A percentile compares a stretch with the other conserved stretches of the same genome.
phyloP scores from a whole-genome alignment of 2,113 vertebrate genomes.

The Dromiciops gliroides region DNA sequence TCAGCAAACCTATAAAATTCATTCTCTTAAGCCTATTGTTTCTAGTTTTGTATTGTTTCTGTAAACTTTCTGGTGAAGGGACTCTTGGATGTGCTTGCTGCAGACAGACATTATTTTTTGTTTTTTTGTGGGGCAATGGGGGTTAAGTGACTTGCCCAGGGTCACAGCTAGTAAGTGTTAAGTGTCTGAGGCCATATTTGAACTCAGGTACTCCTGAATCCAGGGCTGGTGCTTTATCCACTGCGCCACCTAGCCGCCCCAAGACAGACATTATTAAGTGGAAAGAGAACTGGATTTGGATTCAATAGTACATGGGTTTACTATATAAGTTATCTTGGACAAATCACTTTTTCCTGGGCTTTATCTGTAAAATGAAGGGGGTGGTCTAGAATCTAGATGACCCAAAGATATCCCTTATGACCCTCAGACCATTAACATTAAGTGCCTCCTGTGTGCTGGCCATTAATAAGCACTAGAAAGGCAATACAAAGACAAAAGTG shows the following conservation, averaged over 20 bases:
- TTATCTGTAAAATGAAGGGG: neutral
- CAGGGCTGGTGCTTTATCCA: too few relatives aligned
- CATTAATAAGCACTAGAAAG: neutral
- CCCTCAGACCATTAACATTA: neutral
- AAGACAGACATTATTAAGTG: neutral
- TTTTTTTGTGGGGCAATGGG: too few relatives aligned
- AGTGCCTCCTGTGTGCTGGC: neutral
- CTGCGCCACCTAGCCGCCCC: too few relatives aligned
- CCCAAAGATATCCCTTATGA: neutral
- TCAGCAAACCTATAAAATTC: neutral
- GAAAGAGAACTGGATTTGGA: neutral
- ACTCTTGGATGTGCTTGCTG: neutral
- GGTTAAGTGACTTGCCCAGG: too few relatives aligned
- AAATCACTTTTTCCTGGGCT: constrained; percentile 1
- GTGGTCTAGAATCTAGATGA: neutral
- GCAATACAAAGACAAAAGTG: neutral
- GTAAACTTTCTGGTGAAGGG: neutral
- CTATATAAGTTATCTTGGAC: neutral
- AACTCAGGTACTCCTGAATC: too few relatives aligned
- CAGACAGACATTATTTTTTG: neutral
- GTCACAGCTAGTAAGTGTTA: too few relatives aligned
- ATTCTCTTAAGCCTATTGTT: constrained; percentile 19
- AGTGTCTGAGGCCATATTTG: too few relatives aligned
- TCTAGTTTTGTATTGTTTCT: constrained; percentile 27
- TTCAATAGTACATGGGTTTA: neutral